phyloP scores from a whole-genome alignment of 2,797 vertebrate genomes.

The Sebastolobus altivelis region DNA sequence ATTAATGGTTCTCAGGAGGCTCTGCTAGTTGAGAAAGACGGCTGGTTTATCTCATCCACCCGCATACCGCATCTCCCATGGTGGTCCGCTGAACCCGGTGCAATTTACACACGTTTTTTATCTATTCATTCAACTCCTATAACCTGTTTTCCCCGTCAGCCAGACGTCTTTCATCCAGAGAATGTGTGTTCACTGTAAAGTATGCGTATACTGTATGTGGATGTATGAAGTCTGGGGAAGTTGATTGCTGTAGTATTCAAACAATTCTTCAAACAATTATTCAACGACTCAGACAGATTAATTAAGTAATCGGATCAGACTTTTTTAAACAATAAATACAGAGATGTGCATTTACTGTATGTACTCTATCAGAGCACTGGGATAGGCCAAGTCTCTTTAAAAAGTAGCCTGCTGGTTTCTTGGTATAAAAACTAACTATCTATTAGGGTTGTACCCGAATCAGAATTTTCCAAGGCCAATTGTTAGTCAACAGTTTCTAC shows the following conservation, averaged over 20 bases:
- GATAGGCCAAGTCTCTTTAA: background rate
- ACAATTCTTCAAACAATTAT: background rate
- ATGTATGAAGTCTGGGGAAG: background rate
- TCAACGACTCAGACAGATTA: background rate
- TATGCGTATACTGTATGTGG: background rate
- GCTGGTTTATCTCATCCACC: constrained; percentile 45
- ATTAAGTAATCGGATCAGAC: background rate
- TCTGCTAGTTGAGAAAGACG: constrained; percentile 54
- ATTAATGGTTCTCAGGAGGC: constrained; percentile 66
- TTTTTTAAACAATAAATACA: background rate
- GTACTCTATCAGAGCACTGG: background rate
- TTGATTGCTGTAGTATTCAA: background rate
- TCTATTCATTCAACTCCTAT: constrained; percentile 52
- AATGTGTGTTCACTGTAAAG: background rate
- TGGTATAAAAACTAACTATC: background rate
- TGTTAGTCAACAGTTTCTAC: background rate
- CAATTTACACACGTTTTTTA: constrained; percentile 45
- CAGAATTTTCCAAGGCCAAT: background rate
- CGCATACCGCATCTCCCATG: constrained; percentile 46
- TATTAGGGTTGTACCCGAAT: background rate
- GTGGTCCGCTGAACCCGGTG: constrained; percentile 43
- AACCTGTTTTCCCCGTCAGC: constrained; percentile 17
- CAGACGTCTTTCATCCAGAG: constrained; percentile 21
- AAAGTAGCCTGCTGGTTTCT: background rate
- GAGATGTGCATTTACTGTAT: background rate